Evolutionary conservation across 2,888 invertebrate genomes (phyloP).

Genomic region (Macrophya alboannulata): DNA sequence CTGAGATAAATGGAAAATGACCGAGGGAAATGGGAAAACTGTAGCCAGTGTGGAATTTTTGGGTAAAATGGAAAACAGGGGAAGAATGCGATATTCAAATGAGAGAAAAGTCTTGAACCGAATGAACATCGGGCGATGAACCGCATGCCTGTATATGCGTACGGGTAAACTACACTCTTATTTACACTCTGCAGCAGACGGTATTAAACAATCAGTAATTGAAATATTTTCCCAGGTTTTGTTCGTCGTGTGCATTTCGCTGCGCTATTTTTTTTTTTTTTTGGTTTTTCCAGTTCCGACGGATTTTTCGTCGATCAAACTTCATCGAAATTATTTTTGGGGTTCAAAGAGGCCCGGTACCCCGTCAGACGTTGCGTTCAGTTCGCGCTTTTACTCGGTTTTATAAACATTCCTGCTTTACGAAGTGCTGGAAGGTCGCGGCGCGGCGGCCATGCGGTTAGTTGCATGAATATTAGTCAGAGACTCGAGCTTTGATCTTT

Average conservation of each 20-base stretch:
- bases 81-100: conserved; percentile 27
- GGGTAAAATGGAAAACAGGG: neutral
- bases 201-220: neutral
- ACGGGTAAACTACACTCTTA: conserved; percentile 6
- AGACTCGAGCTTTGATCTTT: conserved; percentile 42
- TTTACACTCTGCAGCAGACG: neutral
- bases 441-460: neutral
- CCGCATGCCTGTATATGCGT: neutral
- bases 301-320: neutral
- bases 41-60: conserved; percentile 16
- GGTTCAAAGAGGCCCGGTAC: neutral
- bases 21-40: conserved; percentile 19
- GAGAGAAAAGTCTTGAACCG: conserved; percentile 24
- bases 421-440: conserved; percentile 43
- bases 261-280: neutral
- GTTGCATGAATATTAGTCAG: neutral
- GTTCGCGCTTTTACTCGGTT: neutral
- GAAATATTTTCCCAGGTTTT: neutral
- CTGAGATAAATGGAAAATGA: conserved; percentile 29
- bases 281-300: neutral
- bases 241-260: too few species aligned
- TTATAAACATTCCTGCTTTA: conserved; percentile 48
- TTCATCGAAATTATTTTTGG: neutral
- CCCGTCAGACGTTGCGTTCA: neutral
- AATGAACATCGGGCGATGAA: conserved; percentile 15